Evolutionary conservation across 2,113 vertebrate species (phyloP).

Genomic region (Oncorhynchus clarkii): DNA sequence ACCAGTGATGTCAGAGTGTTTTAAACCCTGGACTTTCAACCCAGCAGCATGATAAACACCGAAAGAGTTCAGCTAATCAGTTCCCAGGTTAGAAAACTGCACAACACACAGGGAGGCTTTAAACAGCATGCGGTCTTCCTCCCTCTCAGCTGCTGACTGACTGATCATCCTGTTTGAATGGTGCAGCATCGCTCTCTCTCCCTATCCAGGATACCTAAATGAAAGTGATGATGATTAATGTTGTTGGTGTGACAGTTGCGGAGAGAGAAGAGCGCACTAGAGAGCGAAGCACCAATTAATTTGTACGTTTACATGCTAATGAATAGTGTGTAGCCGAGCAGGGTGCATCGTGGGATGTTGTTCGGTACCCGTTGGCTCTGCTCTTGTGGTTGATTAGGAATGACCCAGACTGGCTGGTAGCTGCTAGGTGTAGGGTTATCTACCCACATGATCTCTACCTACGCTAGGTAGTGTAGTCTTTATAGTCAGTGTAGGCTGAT

Average conservation of each 20-base stretch:
- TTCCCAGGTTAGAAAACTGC: background rate
- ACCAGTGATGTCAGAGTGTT: background rate
- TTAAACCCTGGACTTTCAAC: background rate
- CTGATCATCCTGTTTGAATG: too few species aligned
- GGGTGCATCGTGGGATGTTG: background rate
- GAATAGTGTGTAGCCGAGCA: background rate
- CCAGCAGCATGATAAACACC: background rate
- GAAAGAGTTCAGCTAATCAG: background rate
- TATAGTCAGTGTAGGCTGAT: too few species aligned
- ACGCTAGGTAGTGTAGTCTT: too few species aligned
- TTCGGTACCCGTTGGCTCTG: too few species aligned
- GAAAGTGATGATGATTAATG: background rate
- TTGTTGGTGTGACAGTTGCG: background rate
- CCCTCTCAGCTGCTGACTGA: too few species aligned
- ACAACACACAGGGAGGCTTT: background rate
- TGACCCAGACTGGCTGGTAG: too few species aligned
- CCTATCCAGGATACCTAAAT: background rate
- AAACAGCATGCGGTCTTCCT: too few species aligned
- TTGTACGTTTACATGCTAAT: slow-evolving; percentile 9
- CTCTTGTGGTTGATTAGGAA: background rate
- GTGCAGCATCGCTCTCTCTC: background rate
- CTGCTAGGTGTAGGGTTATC: too few species aligned
- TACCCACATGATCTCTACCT: too few species aligned
- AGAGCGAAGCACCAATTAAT: background rate
- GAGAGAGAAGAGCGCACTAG: too few species aligned